Evolutionary conservation across 2,888 invertebrate genomes (phyloP).

Genomic region (Drosophila mimica): DNA sequence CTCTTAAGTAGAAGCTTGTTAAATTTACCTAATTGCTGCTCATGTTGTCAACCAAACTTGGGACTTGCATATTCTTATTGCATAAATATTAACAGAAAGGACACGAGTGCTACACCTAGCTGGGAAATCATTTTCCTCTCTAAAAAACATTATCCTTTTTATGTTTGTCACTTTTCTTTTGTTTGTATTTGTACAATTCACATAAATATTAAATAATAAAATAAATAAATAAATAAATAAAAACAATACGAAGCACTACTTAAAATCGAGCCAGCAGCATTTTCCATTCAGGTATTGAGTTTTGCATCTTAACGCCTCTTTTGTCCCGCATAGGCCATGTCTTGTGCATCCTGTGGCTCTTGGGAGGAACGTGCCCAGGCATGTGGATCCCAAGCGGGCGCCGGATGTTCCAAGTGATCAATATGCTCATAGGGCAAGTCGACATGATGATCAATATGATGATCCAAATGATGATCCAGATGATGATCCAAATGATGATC

Average conservation of each 20-base stretch:
- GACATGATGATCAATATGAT: slow-evolving; percentile 84
- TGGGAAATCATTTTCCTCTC: slow-evolving; percentile 8
- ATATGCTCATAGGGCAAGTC: slow-evolving; percentile 85
- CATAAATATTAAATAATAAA: slow-evolving; percentile 56
- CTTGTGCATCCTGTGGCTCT: slow-evolving; percentile 83
- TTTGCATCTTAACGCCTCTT: slow-evolving; percentile 62
- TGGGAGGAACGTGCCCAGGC: slow-evolving; percentile 88
- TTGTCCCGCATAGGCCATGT: slow-evolving; percentile 84
- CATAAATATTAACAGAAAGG: slow-evolving; percentile 62
- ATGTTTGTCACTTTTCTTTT: slow-evolving; percentile 26
- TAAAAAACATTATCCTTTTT: slow-evolving; percentile 38
- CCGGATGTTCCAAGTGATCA: slow-evolving; percentile 86
- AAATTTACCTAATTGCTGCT: slow-evolving; percentile 39
- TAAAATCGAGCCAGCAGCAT: slow-evolving; percentile 59
- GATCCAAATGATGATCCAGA: slow-evolving; percentile 3
- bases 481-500: slow-evolving; percentile 86
- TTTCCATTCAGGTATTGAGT: slow-evolving; percentile 36
- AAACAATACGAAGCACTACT: slow-evolving; percentile 62
- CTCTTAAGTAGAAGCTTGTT: slow-evolving; percentile 45
- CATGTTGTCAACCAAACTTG: slow-evolving; percentile 28
- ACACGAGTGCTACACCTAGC: slow-evolving; percentile 10
- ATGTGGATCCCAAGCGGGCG: slow-evolving; percentile 86
- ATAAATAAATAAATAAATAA: slow-evolving; percentile 72
- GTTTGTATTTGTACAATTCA: slow-evolving; percentile 65
- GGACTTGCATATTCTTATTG: too few relatives aligned